Evolutionary conservation across 1,140 invertebrate species (phyloP).

Genomic region (Magallana ariakensis): DNA sequence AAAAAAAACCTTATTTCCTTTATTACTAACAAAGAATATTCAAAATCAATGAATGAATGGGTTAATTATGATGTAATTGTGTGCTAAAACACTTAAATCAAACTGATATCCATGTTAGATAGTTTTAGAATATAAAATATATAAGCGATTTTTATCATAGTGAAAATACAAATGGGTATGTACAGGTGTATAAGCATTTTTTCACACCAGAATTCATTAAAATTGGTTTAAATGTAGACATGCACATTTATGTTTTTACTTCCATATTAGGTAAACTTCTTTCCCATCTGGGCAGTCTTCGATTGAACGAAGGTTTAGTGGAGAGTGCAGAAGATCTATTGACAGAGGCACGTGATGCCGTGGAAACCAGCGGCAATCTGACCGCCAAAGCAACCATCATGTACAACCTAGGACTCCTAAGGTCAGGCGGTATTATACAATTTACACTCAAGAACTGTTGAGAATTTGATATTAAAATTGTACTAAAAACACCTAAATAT

Average conservation of each 20-base stretch:
- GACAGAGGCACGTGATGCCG: constrained; percentile 65
- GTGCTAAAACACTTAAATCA: no score
- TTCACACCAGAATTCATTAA: background rate
- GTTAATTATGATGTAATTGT: no score
- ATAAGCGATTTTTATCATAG: no score
- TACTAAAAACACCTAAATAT: no score
- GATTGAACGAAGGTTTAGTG: constrained; percentile 62
- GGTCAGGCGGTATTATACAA: constrained; percentile 55
- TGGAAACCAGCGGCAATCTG: constrained; percentile 63
- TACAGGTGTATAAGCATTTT: background rate
- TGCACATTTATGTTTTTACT: background rate
- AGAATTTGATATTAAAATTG: no score
- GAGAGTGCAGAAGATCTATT: constrained; percentile 69
- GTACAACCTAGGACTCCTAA: constrained; percentile 70
- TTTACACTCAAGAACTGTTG: no score
- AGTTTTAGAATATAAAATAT: no score
- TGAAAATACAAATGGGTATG: no score
- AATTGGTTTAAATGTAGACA: background rate
- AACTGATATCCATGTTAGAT: no score
- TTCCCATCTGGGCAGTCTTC: constrained; percentile 65
- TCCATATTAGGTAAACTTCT: constrained; percentile 64
- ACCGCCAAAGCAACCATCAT: constrained; percentile 63
- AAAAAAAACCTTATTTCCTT: no score
- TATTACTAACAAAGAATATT: no score
- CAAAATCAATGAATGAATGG: no score